Conservation (phyloP, 1,140 invertebrate species). For the Cyclina sinensis region DNA sequence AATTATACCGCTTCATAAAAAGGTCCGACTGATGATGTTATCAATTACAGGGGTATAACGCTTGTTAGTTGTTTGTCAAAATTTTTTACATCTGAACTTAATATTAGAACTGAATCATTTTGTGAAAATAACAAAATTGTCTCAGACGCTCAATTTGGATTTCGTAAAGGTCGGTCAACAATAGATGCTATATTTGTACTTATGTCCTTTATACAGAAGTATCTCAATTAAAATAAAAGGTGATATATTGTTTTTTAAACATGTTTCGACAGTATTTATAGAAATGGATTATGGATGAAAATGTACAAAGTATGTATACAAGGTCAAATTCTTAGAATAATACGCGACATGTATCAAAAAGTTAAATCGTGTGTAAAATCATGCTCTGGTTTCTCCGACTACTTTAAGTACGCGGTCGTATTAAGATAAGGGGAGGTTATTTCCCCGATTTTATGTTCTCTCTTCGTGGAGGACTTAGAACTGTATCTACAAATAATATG, state of each 20-base stretch:
- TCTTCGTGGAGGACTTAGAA: conserved; percentile 38
- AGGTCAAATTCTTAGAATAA: background rate
- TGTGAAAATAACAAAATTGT: too few relatives aligned
- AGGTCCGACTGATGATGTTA: background rate
- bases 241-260: too few relatives aligned
- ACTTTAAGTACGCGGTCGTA: conserved; percentile 1
- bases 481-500: conserved; percentile 5
- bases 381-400: background rate
- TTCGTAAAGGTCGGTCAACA: background rate
- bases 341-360: conserved; percentile 2
- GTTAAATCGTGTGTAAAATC: background rate
- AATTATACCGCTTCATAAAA: background rate
- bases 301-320: background rate
- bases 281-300: background rate
- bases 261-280: background rate
- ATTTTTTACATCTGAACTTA: too few relatives aligned
- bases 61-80: too few relatives aligned
- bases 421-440: conserved; percentile 38
- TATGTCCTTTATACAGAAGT: background rate
- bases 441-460: background rate
- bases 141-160: too few relatives aligned
- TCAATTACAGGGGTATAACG: background rate
- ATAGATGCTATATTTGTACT: too few relatives aligned
- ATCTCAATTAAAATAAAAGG: too few relatives aligned
- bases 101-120: too few relatives aligned